These are phyloP conservation scores for Phenganax stokvisi DNA, from an alignment of 92 coral and sea anemone species.

Conservation along the genomic window DNA sequence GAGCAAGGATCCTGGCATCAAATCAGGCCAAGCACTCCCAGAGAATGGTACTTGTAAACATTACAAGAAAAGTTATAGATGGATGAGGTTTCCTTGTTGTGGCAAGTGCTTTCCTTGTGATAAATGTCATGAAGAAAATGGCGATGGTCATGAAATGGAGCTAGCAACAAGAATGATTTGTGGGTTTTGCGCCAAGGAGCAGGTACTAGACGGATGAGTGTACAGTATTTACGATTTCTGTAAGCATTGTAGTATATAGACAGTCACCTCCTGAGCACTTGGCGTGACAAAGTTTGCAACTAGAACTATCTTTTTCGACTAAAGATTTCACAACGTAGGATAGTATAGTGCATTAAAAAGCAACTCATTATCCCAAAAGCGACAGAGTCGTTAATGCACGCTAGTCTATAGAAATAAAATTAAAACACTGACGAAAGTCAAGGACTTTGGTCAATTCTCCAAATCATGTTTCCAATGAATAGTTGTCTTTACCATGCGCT, in stretches of 20 bases:
- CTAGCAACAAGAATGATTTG: slow-evolving; percentile 87
- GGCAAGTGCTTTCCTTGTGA: slow-evolving; percentile 93
- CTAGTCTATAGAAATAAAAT: too few species aligned
- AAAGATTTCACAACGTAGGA: too few species aligned
- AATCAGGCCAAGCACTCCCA: slow-evolving; percentile 79
- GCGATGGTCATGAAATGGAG: slow-evolving; percentile 65
- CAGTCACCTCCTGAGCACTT: not conserved
- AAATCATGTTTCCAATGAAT: too few species aligned
- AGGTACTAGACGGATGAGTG: slow-evolving; percentile 45
- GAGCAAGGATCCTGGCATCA: slow-evolving; percentile 52
- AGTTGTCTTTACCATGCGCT: too few species aligned
- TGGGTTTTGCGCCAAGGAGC: slow-evolving; percentile 89
- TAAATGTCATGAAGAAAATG: slow-evolving; percentile 72
- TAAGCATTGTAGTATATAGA: not conserved
- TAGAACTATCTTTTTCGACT: not conserved
- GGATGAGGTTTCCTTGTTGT: slow-evolving; percentile 98
- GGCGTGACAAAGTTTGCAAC: not conserved
- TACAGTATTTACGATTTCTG: slow-evolving; percentile 7
- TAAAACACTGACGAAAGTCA: too few species aligned
- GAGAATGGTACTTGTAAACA: slow-evolving; percentile 86
- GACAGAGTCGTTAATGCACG: too few species aligned
- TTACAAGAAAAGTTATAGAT: slow-evolving; percentile 86
- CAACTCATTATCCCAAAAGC: too few species aligned
- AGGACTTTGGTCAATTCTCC: too few species aligned
- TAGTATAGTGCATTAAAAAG: too few species aligned